These are phyloP conservation scores for Leucoma salicis DNA, from an alignment of 2,888 invertebrate species.

Conservation along the genomic window DNA sequence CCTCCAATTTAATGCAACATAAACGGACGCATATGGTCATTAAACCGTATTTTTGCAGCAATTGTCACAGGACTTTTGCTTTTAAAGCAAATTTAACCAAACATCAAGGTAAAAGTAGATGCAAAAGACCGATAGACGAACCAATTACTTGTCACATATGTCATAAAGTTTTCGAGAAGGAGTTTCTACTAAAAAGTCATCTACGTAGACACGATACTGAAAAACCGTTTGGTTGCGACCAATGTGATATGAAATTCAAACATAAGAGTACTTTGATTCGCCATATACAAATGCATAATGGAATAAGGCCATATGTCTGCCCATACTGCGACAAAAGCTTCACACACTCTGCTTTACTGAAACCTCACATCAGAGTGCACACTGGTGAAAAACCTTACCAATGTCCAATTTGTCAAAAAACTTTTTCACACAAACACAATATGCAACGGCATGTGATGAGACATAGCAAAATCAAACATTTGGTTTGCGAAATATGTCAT, in stretches of 20 bases:
- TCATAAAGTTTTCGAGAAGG: conserved; percentile 33
- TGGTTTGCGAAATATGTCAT: conserved; percentile 56
- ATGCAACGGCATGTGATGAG: conserved; percentile 53
- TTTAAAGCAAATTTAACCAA: conserved; percentile 33
- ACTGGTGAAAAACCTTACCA: conserved; percentile 47
- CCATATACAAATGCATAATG: conserved; percentile 51
- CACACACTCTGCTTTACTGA: conserved; percentile 33
- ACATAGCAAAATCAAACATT: conserved; percentile 50
- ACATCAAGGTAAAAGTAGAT: conserved; percentile 31
- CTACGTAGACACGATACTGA: conserved; percentile 31
- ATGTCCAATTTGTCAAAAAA: conserved; percentile 50
- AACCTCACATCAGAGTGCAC: conserved; percentile 52
- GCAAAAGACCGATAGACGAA: conserved; percentile 14
- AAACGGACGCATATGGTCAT: conserved; percentile 35
- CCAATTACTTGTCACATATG: conserved; percentile 32
- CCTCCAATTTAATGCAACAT: conserved; percentile 49
- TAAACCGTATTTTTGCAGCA: conserved; percentile 35
- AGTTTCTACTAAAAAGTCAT: conserved; percentile 35
- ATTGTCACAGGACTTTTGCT: conserved; percentile 35
- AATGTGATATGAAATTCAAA: conserved; percentile 43
- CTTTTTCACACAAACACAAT: conserved; percentile 59
- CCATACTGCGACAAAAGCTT: conserved; percentile 53
- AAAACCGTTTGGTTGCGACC: conserved; percentile 21
- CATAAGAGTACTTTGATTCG: conserved; percentile 53
- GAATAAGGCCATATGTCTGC: conserved; percentile 41